These are phyloP conservation scores for Diplazon laetatorius DNA, from an alignment of 2,888 invertebrate genomes.

Conservation along the genomic window DNA sequence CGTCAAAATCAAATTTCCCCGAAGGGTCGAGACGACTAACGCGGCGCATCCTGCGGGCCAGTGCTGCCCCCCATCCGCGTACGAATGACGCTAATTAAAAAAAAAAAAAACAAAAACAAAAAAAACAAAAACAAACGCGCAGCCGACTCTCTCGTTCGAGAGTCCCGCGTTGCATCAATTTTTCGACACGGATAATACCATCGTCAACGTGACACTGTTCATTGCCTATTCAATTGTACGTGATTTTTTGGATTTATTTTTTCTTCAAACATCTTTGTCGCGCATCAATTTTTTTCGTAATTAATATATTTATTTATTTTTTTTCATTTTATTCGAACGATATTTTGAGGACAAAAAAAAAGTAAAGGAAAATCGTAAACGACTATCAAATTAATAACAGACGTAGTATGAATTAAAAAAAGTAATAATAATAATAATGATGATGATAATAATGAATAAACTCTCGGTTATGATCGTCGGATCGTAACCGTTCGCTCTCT, in stretches of 20 bases:
- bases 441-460: not conserved
- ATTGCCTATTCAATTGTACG: constrained; percentile 64
- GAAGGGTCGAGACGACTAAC: constrained; percentile 11
- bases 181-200: constrained; percentile 44
- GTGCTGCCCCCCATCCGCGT: constrained; percentile 22
- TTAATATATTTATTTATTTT: too few relatives aligned
- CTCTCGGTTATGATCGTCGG: constrained; percentile 3
- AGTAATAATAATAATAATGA: not conserved
- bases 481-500: constrained; percentile 35
- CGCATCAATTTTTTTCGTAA: not conserved
- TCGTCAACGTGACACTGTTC: constrained; percentile 66
- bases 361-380: not conserved
- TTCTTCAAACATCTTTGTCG: constrained; percentile 8
- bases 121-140: constrained; percentile 20
- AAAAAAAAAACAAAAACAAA: too few relatives aligned
- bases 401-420: constrained; percentile 14
- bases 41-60: constrained; percentile 27
- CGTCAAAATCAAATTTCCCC: not conserved
- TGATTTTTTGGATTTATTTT: constrained; percentile 47
- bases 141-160: constrained; percentile 1
- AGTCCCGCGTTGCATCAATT: constrained; percentile 33
- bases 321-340: not conserved
- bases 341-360: constrained; percentile 6
- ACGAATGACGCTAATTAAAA: constrained; percentile 29
- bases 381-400: constrained; percentile 13